Evolutionary conservation across 30 jellyfish, hydroid and myxozoan genomes (phyloP).

Genomic region (Hydractinia echinata): DNA sequence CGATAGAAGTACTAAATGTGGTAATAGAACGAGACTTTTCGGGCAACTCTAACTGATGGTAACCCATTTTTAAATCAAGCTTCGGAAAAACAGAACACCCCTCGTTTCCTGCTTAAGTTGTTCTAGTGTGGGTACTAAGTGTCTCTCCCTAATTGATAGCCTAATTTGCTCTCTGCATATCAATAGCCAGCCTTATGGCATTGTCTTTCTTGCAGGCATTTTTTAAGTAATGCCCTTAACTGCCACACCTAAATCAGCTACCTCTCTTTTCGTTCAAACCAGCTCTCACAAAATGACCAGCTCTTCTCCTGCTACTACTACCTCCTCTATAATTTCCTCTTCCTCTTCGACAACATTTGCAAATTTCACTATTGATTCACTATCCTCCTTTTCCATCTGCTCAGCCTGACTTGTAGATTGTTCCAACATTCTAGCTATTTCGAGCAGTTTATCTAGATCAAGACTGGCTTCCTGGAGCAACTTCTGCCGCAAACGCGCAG

Average conservation of each 20-base stretch:
- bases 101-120: constrained; percentile 34
- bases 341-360: too few relatives aligned
- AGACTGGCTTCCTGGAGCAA: neutral
- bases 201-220: neutral
- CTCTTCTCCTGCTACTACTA: too few relatives aligned
- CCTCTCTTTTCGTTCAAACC: too few relatives aligned
- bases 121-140: constrained; percentile 42
- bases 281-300: too few relatives aligned
- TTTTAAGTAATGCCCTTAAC: constrained; percentile 12
- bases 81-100: constrained; percentile 13
- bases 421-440: too few relatives aligned
- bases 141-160: constrained; percentile 33
- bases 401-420: too few relatives aligned
- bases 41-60: constrained; percentile 28
- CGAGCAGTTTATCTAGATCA: too few relatives aligned
- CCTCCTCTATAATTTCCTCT: too few relatives aligned
- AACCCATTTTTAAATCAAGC: constrained; percentile 32
- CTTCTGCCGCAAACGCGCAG: neutral
- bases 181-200: constrained; percentile 38
- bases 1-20: constrained; percentile 42
- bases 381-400: too few relatives aligned
- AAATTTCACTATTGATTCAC: too few relatives aligned
- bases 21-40: constrained; percentile 32
- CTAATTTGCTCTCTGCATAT: constrained; percentile 35
- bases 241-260: neutral